Percentiles rank a stretch among this genome's conserved stretches.
Conservation (phyloP, 2,888 invertebrate genomes). For the Balanococcus diminutus region DNA sequence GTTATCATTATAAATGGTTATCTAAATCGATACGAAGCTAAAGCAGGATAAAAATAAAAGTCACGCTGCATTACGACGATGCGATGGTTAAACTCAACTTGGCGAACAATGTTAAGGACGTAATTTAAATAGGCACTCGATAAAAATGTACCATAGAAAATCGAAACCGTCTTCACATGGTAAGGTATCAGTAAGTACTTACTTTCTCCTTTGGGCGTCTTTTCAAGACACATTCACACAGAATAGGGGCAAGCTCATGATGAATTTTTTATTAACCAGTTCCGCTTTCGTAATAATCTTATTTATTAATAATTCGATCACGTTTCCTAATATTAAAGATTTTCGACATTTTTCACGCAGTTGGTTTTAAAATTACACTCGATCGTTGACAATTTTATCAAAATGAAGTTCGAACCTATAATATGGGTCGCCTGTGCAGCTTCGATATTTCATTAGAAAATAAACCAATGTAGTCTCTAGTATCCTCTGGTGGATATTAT, state of each 20-base stretch:
- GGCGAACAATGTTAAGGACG: conserved; percentile 9
- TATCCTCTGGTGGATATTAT: background rate
- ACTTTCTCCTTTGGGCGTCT: no score
- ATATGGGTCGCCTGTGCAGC: background rate
- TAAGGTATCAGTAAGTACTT: background rate
- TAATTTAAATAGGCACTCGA: background rate
- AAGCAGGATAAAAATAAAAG: background rate
- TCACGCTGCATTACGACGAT: background rate
- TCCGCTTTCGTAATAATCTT: background rate
- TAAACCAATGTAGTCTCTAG: background rate
- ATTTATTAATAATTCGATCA: background rate
- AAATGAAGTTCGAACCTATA: background rate
- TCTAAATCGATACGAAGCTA: background rate
- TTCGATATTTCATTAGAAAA: background rate
- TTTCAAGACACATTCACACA: background rate
- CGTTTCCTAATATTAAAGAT: background rate
- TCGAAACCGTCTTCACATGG: background rate
- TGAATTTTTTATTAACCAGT: background rate
- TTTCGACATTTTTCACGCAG: background rate
- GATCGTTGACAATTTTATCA: background rate
- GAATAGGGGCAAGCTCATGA: background rate
- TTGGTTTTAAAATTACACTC: background rate
- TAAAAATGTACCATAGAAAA: background rate
- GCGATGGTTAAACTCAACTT: background rate
- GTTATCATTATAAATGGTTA: background rate